These are phyloP conservation scores for Caenorhabditis tropicalis DNA, from an alignment of 1,140 invertebrate species.

Conservation along the genomic window DNA sequence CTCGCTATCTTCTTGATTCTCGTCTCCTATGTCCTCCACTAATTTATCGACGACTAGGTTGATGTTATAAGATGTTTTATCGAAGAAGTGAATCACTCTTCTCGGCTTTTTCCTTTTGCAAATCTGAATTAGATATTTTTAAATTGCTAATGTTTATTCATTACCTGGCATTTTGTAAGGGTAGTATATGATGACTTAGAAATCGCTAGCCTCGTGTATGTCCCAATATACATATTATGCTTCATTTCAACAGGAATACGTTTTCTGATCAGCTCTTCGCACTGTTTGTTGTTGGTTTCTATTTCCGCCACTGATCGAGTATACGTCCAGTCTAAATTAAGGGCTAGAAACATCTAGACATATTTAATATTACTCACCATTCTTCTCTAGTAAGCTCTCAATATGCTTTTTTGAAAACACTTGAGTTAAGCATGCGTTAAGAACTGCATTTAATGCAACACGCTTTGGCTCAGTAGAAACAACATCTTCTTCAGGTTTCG, in stretches of 20 bases:
- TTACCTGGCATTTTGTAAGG: conserved; percentile 13
- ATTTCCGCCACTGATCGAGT: not conserved
- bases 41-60: conserved; percentile 2
- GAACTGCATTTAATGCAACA: not conserved
- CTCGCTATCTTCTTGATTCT: conserved; percentile 22
- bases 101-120: conserved; percentile 12
- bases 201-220: not conserved
- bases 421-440: not conserved
- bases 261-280: conserved; percentile 20
- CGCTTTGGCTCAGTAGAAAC: not conserved
- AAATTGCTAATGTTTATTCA: not conserved
- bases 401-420: not conserved
- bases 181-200: not conserved
- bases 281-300: not conserved
- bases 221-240: not conserved
- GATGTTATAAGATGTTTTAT: conserved; percentile 50
- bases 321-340: not conserved
- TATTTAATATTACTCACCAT: too few species aligned
- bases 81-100: conserved; percentile 35
- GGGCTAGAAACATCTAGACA: too few species aligned
- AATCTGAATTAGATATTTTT: not conserved
- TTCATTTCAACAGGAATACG: not conserved
- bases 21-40: not conserved
- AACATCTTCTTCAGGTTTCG: not conserved
- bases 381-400: not conserved